Evolutionary conservation across 2,113 vertebrate species (phyloP).

Genomic region (Notiomystis cincta): DNA sequence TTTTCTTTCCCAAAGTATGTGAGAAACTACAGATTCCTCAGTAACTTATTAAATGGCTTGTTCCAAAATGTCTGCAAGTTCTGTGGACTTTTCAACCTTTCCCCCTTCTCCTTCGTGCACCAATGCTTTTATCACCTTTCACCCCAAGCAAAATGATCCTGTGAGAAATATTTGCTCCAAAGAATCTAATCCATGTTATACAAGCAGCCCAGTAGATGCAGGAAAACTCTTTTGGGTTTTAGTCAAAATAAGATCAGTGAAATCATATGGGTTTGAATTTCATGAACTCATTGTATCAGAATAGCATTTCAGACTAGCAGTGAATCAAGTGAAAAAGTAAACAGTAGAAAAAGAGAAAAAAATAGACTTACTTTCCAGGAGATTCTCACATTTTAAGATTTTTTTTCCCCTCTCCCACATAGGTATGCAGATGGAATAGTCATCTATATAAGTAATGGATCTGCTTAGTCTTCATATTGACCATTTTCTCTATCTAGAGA

Average conservation of each 20-base stretch:
- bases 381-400: not conserved
- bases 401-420: not conserved
- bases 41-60: not conserved
- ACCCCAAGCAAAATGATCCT: not conserved
- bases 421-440: not conserved
- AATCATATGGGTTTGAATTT: not conserved
- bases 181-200: not conserved
- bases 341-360: not conserved
- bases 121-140: not conserved
- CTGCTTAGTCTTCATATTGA: not conserved
- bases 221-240: not conserved
- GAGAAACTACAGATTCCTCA: conserved; percentile 1
- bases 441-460: not conserved
- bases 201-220: not conserved
- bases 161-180: not conserved
- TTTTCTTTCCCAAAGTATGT: not conserved
- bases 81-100: not conserved
- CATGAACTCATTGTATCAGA: not conserved
- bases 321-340: not conserved
- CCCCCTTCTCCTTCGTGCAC: not conserved
- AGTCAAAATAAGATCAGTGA: not conserved
- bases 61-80: not conserved
- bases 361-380: not conserved
- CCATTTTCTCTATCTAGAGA: not conserved
- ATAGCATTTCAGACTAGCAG: not conserved